These are phyloP conservation scores for Drosophila rhopaloa DNA, from an alignment of 1,140 invertebrate genomes.

Conservation along the genomic window DNA sequence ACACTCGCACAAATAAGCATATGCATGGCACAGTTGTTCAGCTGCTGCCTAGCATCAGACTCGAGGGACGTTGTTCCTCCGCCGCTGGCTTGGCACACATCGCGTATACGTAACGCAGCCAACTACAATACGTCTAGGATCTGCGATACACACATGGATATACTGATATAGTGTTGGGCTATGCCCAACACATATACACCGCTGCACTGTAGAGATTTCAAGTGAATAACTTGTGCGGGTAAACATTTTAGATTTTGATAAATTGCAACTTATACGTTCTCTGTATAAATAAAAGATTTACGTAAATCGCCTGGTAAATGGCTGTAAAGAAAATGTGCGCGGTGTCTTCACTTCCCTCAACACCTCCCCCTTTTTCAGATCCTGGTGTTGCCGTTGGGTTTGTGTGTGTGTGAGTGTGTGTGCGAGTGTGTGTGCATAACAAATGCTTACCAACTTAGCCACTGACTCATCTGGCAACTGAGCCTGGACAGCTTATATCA, in stretches of 20 bases:
- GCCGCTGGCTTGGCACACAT: slow-evolving; percentile 56
- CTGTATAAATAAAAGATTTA: slow-evolving; percentile 84
- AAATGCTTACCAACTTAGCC: slow-evolving; percentile 76
- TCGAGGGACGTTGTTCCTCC: slow-evolving; percentile 50
- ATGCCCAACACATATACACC: slow-evolving; percentile 18
- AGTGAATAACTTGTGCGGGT: slow-evolving; percentile 83
- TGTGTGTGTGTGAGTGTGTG: slow-evolving; percentile 18
- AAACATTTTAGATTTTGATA: slow-evolving; percentile 84
- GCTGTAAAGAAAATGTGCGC: slow-evolving; percentile 77
- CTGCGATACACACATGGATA: slow-evolving; percentile 13
- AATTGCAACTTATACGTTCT: slow-evolving; percentile 83
- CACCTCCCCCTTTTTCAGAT: slow-evolving; percentile 8
- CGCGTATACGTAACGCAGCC: slow-evolving; percentile 72
- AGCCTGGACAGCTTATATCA: slow-evolving; percentile 67
- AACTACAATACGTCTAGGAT: slow-evolving; percentile 59
- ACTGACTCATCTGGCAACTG: slow-evolving; percentile 64
- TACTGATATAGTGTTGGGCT: slow-evolving; percentile 7
- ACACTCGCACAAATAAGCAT: slow-evolving; percentile 60
- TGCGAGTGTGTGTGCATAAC: slow-evolving; percentile 64
- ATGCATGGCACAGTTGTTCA: slow-evolving; percentile 73
- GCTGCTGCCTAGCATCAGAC: slow-evolving; percentile 68
- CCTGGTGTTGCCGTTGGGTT: slow-evolving; percentile 7
- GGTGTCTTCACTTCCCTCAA: slow-evolving; percentile 33
- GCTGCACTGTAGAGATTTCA: slow-evolving; percentile 76
- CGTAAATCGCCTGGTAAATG: slow-evolving; percentile 83